Base-by-base conservation (phyloP, 2,888 invertebrate genomes). In the Hypomecis atomaria region DNA sequence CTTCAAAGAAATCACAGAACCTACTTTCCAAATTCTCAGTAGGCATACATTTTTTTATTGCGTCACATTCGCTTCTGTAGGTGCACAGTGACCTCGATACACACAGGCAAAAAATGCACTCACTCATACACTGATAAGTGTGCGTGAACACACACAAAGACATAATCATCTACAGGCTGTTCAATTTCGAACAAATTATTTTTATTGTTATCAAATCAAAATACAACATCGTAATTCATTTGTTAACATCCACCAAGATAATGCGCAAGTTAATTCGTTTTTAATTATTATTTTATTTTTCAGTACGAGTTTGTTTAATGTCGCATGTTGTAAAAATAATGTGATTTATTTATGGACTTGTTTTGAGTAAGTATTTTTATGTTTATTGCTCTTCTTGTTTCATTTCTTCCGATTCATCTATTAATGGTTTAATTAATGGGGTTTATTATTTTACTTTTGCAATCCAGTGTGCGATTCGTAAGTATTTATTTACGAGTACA, bases 1-100 rank as follows among this genome's bases (percentile, higher is more conserved):
- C 65, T 69, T 70, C 66, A 71, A 71, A 71, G 69, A 75, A 72
- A 77, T 78, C 76, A 61, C 60, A 73, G 70, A 70, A 65, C 66
- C 70, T 72, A 81, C 80, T 82, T 87, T 86, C 87, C 84, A 84
- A 84, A 79, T 74, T 72, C 63, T 55, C 65, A 65, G 70, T 68
- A 70, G 71, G 73, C 73, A 72, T 78, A 70, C 76, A 78, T 82
- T 84, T 83, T 81, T 75, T 74, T 70, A 79, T 86, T 86, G 85
- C 86, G 84, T 86, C 86, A 86, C 85, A 75, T 64, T 61, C 50
- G 62, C 65, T 54, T 42, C 65, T 64, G 65, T 71, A 62, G 59
- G 69, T 82, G 86, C 85, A 85, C 78, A 79, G 79, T 91, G 92
- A 92, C 92, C 92, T 87, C 91, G 86, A 85, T 90, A 86, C 83